Percentiles rank a stretch among this genome's conserved stretches.
Evolutionary conservation across 1,140 invertebrate species (phyloP).

Genomic region (Brachionus manjavacas): DNA sequence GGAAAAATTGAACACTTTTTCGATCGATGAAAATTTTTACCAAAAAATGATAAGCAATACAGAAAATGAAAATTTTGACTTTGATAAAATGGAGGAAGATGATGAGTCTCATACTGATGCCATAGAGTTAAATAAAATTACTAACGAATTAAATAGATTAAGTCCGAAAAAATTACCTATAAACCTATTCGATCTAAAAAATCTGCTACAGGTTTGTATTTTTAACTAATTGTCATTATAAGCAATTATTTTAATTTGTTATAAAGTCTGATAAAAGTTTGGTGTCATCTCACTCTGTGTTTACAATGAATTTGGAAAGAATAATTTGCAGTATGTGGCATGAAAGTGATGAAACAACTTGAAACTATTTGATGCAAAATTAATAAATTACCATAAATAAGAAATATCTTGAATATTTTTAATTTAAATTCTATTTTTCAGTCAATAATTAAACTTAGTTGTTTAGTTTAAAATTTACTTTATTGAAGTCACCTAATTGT

Average conservation of each 20-base stretch:
- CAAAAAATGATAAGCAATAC: neutral
- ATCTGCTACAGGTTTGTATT: neutral
- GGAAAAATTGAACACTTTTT: neutral
- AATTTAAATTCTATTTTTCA: too few relatives aligned
- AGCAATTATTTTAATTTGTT: neutral
- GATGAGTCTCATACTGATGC: neutral
- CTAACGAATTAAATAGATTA: conserved; percentile 2
- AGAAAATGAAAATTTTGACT: neutral
- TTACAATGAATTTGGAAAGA: conserved; percentile 27
- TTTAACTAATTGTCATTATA: neutral
- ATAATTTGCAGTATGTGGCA: conserved; percentile 26
- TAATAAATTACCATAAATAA: too few relatives aligned
- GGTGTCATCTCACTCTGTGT: conserved; percentile 9
- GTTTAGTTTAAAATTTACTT: neutral
- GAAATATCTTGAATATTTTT: too few relatives aligned
- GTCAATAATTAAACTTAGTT: neutral
- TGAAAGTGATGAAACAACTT: neutral
- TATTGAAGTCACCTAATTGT: too few relatives aligned
- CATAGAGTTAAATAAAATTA: neutral
- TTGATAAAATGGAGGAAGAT: neutral
- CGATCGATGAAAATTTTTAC: neutral
- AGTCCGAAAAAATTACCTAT: conserved; percentile 9
- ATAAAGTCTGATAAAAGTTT: conserved; percentile 25
- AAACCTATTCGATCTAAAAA: conserved; percentile 30
- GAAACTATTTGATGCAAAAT: neutral